Percentiles rank a stretch among this genome's conserved stretches.
These are phyloP conservation scores for Cephonodes hylas DNA, from an alignment of 2,888 invertebrate genomes.

Conservation along the genomic window DNA sequence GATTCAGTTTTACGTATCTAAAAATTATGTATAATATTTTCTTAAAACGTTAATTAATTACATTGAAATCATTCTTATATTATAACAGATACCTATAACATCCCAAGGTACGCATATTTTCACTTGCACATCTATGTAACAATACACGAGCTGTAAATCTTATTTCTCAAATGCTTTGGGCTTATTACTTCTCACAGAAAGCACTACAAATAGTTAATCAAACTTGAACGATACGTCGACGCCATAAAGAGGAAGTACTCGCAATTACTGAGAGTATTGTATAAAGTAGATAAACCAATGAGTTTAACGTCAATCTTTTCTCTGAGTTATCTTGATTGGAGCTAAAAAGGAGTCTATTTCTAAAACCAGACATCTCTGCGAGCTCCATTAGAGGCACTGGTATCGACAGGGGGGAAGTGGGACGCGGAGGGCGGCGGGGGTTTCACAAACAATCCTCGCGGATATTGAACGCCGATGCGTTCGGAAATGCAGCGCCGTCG, in stretches of 20 bases:
- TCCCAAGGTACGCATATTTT: too few relatives aligned
- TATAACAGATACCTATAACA: too few relatives aligned
- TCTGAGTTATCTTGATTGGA: constrained; percentile 5
- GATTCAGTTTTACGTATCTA: too few relatives aligned
- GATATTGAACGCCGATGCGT: constrained; percentile 80
- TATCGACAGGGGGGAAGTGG: constrained; percentile 35
- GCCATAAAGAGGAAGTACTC: neutral
- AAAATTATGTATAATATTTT: too few relatives aligned
- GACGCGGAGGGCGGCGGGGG: constrained; percentile 39
- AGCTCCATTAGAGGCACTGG: constrained; percentile 53
- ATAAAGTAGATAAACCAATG: neutral
- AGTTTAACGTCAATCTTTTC: neutral
- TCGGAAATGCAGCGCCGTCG: constrained; percentile 72
- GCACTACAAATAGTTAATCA: neutral
- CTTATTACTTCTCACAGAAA: too few relatives aligned
- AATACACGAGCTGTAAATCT: too few relatives aligned
- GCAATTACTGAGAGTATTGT: neutral
- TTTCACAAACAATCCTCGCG: constrained; percentile 77
- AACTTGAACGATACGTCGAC: neutral
- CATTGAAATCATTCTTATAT: too few relatives aligned
- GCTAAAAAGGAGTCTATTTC: constrained; percentile 52
- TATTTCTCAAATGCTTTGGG: too few relatives aligned
- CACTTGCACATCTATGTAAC: too few relatives aligned
- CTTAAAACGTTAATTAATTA: too few relatives aligned
- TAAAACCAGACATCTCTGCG: constrained; percentile 56